These are phyloP conservation scores for Aporrectodea caliginosa DNA, from an alignment of 1,140 invertebrate species.

Conservation along the genomic window DNA sequence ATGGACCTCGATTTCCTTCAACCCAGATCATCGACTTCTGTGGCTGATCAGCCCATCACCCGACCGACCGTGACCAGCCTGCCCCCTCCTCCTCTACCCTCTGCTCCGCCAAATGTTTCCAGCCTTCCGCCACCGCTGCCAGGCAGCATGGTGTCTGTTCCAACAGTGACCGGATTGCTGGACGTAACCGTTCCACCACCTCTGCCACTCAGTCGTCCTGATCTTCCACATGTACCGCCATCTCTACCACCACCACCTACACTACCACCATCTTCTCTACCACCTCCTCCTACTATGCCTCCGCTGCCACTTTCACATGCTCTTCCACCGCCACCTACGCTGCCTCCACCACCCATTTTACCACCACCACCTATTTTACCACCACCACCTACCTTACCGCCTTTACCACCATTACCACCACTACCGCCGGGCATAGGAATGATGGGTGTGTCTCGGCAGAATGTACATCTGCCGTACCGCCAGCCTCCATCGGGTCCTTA, in stretches of 20 bases:
- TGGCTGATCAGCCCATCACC: neutral
- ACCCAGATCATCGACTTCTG: neutral
- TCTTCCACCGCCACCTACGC: neutral
- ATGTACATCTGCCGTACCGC: neutral
- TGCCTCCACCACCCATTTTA: slow-evolving; percentile 26
- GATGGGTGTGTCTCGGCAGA: no score
- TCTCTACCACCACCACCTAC: slow-evolving; percentile 8
- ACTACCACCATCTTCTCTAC: neutral
- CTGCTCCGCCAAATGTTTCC: slow-evolving; percentile 21
- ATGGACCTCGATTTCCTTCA: neutral
- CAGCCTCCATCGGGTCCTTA: neutral
- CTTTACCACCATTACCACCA: slow-evolving; percentile 28
- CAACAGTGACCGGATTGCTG: neutral
- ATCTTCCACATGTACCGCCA: neutral
- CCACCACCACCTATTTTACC: slow-evolving; percentile 3
- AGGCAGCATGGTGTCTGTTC: neutral
- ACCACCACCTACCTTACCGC: slow-evolving; percentile 21
- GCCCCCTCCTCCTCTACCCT: slow-evolving; percentile 25
- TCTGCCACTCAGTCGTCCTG: neutral
- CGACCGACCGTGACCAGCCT: neutral
- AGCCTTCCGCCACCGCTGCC: slow-evolving; percentile 6
- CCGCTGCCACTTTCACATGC: slow-evolving; percentile 10
- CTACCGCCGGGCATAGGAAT: slow-evolving; percentile 28
- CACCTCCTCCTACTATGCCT: neutral
- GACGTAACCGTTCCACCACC: neutral